Conservation (phyloP, 2,888 invertebrate genomes). For the Poecilus cupreus region DNA sequence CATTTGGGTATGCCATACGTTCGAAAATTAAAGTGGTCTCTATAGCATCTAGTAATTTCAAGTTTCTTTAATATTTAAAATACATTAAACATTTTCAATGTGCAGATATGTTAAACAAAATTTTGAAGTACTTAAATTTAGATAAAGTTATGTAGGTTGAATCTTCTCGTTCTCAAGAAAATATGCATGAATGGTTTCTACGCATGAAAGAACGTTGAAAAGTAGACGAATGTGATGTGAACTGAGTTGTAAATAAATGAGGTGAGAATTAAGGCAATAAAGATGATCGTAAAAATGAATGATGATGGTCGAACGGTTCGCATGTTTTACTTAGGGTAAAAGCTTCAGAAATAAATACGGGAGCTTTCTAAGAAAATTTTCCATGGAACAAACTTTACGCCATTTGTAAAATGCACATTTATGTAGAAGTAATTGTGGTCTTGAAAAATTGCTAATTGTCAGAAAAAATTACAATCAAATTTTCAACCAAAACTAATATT, state of each 20-base stretch:
- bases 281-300: slow-evolving; percentile 64
- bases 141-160: not conserved
- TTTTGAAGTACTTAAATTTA: not conserved
- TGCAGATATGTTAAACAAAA: no score
- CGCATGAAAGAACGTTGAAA: not conserved
- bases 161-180: not conserved
- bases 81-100: no score
- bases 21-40: no score
- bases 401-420: no score
- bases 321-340: not conserved
- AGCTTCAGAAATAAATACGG: not conserved
- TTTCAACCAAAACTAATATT: no score
- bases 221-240: slow-evolving; percentile 18
- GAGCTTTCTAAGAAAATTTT: not conserved
- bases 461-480: no score
- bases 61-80: no score
- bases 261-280: slow-evolving; percentile 66
- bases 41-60: no score
- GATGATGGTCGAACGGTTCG: slow-evolving; percentile 63
- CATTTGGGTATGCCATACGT: no score
- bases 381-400: no score
- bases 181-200: slow-evolving; percentile 15
- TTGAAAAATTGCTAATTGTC: no score
- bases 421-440: no score
- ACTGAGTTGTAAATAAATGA: slow-evolving; percentile 63